These are phyloP conservation scores for Chlorops oryzae DNA, from an alignment of 1,140 invertebrate genomes.

Conservation along the genomic window DNA sequence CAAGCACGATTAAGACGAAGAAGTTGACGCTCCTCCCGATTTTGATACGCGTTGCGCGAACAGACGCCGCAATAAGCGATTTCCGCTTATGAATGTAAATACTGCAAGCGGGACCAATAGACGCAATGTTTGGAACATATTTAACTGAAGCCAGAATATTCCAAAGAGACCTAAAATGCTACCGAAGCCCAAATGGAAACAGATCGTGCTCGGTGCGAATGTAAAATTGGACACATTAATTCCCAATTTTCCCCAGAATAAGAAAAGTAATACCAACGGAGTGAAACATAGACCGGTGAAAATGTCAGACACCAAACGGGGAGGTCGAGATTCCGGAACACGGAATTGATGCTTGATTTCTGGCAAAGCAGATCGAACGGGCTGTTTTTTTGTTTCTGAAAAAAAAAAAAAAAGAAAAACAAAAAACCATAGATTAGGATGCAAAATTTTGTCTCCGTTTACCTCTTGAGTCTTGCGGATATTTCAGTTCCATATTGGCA, in stretches of 20 bases:
- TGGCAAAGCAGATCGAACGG: conserved; percentile 56
- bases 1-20: too few relatives aligned
- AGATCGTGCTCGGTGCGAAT: conserved; percentile 67
- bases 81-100: conserved; percentile 88
- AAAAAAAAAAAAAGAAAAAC: neutral
- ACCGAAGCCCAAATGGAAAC: conserved; percentile 82
- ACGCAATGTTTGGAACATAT: conserved; percentile 94
- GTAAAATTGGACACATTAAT: conserved; percentile 85
- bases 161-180: conserved; percentile 82
- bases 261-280: conserved; percentile 77
- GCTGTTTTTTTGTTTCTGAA: conserved; percentile 43
- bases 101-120: conserved; percentile 77
- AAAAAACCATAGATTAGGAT: neutral
- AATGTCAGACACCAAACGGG: conserved; percentile 77
- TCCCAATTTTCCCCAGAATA: conserved; percentile 82
- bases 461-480: conserved; percentile 50
- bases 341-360: conserved; percentile 93
- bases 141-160: conserved; percentile 83
- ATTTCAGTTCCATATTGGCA: conserved; percentile 69
- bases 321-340: conserved; percentile 83
- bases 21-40: too few relatives aligned
- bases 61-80: conserved; percentile 67
- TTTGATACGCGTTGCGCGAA: conserved; percentile 34
- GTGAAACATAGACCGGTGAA: conserved; percentile 80
- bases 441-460: neutral